Evolutionary conservation across 1,140 invertebrate species (phyloP), one percentile per base, ranked within the genome.

Genomic region (Meloidogyne exigua): DNA sequence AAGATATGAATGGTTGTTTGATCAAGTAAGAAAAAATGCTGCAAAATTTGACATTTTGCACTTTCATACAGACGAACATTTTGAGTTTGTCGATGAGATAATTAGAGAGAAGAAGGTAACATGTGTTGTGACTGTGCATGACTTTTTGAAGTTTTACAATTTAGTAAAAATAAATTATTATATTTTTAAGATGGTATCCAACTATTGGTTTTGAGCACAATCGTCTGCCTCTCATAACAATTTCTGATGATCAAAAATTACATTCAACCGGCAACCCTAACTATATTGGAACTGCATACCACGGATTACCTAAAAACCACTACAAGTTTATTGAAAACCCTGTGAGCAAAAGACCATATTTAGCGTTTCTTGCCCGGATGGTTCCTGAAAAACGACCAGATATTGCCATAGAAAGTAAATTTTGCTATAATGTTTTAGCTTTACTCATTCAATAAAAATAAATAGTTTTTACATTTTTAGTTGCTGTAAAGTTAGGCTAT

Each of bases 311-410:
- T 13, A 39, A 70, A 18, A 18, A 75, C n/a, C 36, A 25, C n/a
- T 63, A 57, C 32, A 70, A 36, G 15, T 74, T 74, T 49, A 25
- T 75, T 13, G 65, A 68, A 76, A 25, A 25, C 18, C 75, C 75
- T 1, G 39, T 78, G 12, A 11, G 15, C 3, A 21, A n/a, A 15
- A 21, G 15, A 65, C 71, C 71, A 2, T 76, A 76, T 76, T 65
- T 76, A 25, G 75, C 75, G 1, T 76, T 71, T 23, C 57, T 76
- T 57, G 75, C 75, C 2, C n/a, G 75, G n/a, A 77, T 63, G 39
- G 26, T 36, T 2, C 28, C 28, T 39, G 75, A 73, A 3, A 76
- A 76, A 67, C 23, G 49, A n/a, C 39, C 63, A 2, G 75, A 76
- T 21, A 32, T n/a, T 13, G 75, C 75, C 0, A 76, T 76, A 26